Base-by-base conservation (phyloP, 2,797 vertebrate genomes). In the Serranus cabrilla region DNA sequence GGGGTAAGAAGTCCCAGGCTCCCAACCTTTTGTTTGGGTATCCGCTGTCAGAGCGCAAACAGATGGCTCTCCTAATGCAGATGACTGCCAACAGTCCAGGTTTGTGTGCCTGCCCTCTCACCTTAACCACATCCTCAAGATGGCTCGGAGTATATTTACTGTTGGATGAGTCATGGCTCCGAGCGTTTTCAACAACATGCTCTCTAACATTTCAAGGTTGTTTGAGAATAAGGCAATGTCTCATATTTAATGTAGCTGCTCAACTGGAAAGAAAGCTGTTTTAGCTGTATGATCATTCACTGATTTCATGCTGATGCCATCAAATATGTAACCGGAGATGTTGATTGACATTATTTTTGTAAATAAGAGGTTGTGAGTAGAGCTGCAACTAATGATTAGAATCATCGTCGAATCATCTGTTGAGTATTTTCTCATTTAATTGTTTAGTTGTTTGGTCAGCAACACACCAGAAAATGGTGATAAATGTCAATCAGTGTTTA, bases 61-160 rank as follows among this genome's bases (percentile, higher is more conserved):
- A 99, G 95, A 99, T 99, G 98, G 98, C 98, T 66, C 97, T 99
- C 78, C 96, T 99, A 42, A 99, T 99, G 98, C 98, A 99, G 95
- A 99, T 99, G 98, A 99, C 98, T 17, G 98, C 98, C 76, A 96
- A 99, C 95, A 99, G 98, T 92, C 98, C 98, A 99, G 98, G 98
- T 99, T 91, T 51, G 89, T 90, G 52, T 58, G 42, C 42, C 12
- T 57, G 34, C 58, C 57, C 55, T 60, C 34, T 78, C 74, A 54
- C 72, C 70, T 55, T 27, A 37, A 60, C 52, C 39, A 50, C 76
- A 23, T 85, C 76, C 62, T 80, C 56, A 46, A 55, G 39, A 74
- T 45, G 80, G 14, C 63, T 50, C 51, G 0, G 11, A 3, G 59
- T 65, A 1, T 70, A 40, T 84, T 80, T 78, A 65, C 70, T 60